Conservation (phyloP, 2,113 vertebrate genomes). For the Percopsis transmontana region DNA sequence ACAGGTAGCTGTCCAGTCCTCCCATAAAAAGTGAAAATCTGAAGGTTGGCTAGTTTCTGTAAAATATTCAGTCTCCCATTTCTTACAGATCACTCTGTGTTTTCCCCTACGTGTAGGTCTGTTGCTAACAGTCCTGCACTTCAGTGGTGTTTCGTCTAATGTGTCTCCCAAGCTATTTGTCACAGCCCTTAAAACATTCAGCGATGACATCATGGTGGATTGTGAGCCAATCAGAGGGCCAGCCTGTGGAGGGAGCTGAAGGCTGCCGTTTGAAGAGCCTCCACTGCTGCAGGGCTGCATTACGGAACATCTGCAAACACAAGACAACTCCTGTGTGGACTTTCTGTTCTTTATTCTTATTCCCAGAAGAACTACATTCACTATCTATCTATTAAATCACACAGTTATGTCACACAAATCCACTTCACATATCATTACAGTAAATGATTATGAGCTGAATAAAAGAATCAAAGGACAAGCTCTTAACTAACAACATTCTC, state of each 20-base stretch:
- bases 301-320: slow-evolving; percentile 25
- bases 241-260: slow-evolving; percentile 53
- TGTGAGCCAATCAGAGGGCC: slow-evolving; percentile 73
- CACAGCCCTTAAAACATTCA: slow-evolving; percentile 77
- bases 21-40: slow-evolving; percentile 60
- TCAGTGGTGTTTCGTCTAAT: slow-evolving; percentile 67
- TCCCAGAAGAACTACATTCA: neutral
- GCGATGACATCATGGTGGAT: slow-evolving; percentile 76
- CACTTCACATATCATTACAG: too few relatives aligned
- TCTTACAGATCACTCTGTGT: slow-evolving; percentile 32
- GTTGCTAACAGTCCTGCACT: slow-evolving; percentile 47
- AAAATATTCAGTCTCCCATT: slow-evolving; percentile 44
- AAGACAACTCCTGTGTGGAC: neutral
- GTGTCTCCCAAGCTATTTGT: slow-evolving; percentile 77
- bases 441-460: too few relatives aligned
- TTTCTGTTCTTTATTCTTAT: neutral
- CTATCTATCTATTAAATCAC: neutral
- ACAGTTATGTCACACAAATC: neutral
- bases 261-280: slow-evolving; percentile 69
- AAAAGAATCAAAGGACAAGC: too few relatives aligned
- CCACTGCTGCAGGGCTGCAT: slow-evolving; percentile 39
- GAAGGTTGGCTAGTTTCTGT: slow-evolving; percentile 37
- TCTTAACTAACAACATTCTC: too few relatives aligned
- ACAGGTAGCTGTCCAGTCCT: slow-evolving; percentile 56
- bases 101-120: slow-evolving; percentile 10